Conservation (phyloP, 2,888 invertebrate genomes). For the Philhelius pedissequus region DNA sequence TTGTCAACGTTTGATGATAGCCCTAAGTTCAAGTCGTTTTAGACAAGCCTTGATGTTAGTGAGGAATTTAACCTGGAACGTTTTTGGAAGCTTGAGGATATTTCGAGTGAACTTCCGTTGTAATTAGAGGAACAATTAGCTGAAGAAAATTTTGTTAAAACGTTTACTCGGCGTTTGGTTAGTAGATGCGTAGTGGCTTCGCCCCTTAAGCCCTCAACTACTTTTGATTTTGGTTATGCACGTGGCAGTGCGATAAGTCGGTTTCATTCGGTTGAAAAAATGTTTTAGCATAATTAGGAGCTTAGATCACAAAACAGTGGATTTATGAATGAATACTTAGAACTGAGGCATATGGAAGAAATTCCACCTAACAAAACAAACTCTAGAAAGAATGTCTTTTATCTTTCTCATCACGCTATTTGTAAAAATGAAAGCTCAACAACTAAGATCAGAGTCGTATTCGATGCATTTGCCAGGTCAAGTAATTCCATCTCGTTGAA, state of each 20-base stretch:
- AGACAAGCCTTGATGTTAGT: background rate
- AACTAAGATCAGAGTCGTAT: background rate
- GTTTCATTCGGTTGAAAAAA: conserved; percentile 13
- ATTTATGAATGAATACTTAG: conserved; percentile 19
- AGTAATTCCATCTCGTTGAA: background rate
- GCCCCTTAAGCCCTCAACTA: background rate
- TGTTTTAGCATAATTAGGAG: background rate
- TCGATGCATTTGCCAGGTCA: background rate
- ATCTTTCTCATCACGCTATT: background rate
- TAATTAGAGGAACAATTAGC: background rate
- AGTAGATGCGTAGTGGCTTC: background rate
- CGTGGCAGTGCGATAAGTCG: conserved; percentile 15
- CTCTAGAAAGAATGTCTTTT: background rate
- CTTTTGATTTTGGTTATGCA: background rate
- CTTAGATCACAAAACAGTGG: conserved; percentile 14
- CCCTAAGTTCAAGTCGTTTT: background rate
- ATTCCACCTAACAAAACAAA: background rate
- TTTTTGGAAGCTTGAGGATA: conserved; percentile 10
- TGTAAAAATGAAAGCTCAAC: background rate
- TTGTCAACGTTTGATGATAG: background rate
- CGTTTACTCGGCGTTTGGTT: background rate
- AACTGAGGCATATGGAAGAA: background rate
- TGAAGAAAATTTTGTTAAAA: background rate
- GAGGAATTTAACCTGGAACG: background rate
- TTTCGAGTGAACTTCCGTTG: too few species aligned